Percentiles rank a stretch among this genome's conserved stretches.
phyloP scores from a whole-genome alignment of 2,113 vertebrate species.

The Macrotus californicus region DNA sequence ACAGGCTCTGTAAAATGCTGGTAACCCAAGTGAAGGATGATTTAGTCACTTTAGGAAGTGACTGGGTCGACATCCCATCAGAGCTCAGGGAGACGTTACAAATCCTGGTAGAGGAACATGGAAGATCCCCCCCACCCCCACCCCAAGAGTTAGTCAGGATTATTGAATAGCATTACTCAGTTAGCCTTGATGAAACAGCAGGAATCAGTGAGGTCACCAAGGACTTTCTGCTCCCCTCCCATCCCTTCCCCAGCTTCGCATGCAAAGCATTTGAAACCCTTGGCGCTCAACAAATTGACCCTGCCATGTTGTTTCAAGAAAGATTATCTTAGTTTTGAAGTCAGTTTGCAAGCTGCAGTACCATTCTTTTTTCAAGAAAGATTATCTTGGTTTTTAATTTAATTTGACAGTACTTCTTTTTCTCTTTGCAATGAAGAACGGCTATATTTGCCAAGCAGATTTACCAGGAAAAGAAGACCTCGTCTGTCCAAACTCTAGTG shows the following conservation, averaged over 20 bases:
- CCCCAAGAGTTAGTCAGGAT: neutral
- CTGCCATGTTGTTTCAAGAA: neutral
- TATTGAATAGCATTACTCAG: neutral
- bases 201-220: no score
- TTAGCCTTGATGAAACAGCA: neutral
- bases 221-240: no score
- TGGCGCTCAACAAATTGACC: neutral
- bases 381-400: neutral
- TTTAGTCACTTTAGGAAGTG: neutral
- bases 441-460: neutral
- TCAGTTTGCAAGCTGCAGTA: neutral
- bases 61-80: neutral
- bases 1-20: neutral
- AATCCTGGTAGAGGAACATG: neutral
- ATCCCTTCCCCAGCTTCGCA: neutral
- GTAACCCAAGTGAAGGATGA: neutral
- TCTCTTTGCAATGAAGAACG: neutral
- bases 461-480: neutral
- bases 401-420: neutral
- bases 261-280: neutral
- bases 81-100: neutral
- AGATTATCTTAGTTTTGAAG: neutral
- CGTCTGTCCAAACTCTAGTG: neutral
- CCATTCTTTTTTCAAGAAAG: neutral
- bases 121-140: neutral